Evolutionary conservation across 2,113 vertebrate genomes (phyloP).

Genomic region (Arenaria interpres): DNA sequence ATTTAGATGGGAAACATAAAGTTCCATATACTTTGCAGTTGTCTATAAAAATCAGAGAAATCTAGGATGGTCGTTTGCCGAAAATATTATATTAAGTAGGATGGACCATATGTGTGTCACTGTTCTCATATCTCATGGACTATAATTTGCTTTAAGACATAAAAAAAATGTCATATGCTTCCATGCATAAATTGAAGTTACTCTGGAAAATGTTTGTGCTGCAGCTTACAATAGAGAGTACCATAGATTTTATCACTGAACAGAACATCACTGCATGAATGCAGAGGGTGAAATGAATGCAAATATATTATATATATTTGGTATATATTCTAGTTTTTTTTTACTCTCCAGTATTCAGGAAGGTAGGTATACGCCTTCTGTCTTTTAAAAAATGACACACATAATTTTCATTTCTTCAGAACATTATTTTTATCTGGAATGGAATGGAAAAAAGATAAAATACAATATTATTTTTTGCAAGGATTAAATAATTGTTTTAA

Average conservation of each 20-base stretch:
- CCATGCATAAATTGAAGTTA: not conserved
- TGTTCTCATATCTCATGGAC: not conserved
- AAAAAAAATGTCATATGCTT: not conserved
- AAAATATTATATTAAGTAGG: not conserved
- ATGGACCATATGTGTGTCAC: not conserved
- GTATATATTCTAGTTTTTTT: not conserved
- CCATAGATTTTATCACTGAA: not conserved
- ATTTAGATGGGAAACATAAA: not conserved
- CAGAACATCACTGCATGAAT: not conserved
- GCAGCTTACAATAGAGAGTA: not conserved
- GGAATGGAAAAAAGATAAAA: not conserved
- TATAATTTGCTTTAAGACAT: not conserved
- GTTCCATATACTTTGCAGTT: not conserved
- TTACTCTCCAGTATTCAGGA: not conserved
- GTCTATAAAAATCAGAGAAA: not conserved
- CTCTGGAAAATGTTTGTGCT: not conserved
- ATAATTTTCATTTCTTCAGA: not conserved
- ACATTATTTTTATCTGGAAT: not conserved
- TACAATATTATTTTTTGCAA: not conserved
- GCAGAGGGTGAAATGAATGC: not conserved
- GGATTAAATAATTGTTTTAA: not conserved
- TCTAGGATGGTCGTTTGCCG: not conserved
- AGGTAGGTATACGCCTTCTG: not conserved
- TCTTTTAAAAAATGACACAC: not conserved
- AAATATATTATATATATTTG: too few relatives aligned